Base-by-base conservation (phyloP, 2,888 invertebrate species). In the Hypsopygia costalis region DNA sequence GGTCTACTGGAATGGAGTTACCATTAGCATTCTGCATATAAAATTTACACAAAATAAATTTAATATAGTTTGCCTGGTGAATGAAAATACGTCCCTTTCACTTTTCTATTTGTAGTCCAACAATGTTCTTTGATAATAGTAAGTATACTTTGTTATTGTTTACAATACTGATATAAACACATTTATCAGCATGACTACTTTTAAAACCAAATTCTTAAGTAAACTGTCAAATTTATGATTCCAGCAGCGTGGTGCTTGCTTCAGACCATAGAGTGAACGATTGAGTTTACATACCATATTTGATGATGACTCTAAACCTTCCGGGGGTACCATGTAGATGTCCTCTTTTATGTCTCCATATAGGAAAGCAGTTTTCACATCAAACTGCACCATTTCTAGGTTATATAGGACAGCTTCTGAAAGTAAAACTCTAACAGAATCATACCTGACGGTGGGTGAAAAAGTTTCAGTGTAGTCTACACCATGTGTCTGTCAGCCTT, bases 391-490 rank as follows among this genome's bases (percentile, higher is more conserved):
- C 1, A 49, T 46, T 20, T 36, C 0, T 9, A 39, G n/a, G n/a
- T n/a, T 12, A 3, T 36, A 12, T 9, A 43, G 0, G 27, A 43
- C 11, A 34, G 11, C 30, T 6, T 39, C 49, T 27, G 25, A 2
- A 7, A 39, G 39, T 0, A 49, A 27, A 11, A 49, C 21, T n/a
- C 46, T 8, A 5, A 57, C 16, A 0, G 55, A 52, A 21, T 55
- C 54, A 47, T 53, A 58, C 28, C 55, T 53, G 0, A 54, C 49
- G 3, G 54, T 52, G 1, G 53, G 55, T 11, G 55, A 45, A 10
- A 34, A 58, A 1, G 30, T 44, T 47, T 60, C 55, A 6, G 33
- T 35, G 12, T 54, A 57, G 25, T 60, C 53, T 9, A 55, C 32
- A 0, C 44, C 47, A 39, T 46, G 0, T 21, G 2, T 43, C 21